Evolutionary conservation across 2,888 invertebrate genomes (phyloP).

Genomic region (Agonopterix alstromeriana): DNA sequence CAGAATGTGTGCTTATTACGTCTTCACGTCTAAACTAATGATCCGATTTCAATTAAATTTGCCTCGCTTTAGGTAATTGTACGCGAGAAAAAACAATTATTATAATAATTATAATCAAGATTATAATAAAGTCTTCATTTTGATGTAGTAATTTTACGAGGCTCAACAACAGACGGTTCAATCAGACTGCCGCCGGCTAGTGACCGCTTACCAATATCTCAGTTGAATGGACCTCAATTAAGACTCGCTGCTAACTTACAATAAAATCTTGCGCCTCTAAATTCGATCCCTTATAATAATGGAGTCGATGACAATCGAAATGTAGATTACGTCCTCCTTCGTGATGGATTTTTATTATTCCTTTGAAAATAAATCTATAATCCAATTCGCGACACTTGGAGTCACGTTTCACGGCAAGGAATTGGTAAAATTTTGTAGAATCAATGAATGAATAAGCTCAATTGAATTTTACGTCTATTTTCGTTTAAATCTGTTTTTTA

Average conservation of each 20-base stretch:
- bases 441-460: slow-evolving; percentile 7
- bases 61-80: too few species aligned
- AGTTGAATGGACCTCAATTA: slow-evolving; percentile 61
- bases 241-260: slow-evolving; percentile 39
- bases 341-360: slow-evolving; percentile 35
- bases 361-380: slow-evolving; percentile 33
- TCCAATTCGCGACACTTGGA: slow-evolving; percentile 29
- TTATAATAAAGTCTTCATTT: too few species aligned
- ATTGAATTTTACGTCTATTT: slow-evolving; percentile 5
- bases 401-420: slow-evolving; percentile 32
- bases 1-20: too few species aligned
- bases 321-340: slow-evolving; percentile 43
- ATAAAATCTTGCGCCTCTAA: slow-evolving; percentile 39
- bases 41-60: too few species aligned
- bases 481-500: neutral
- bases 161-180: slow-evolving; percentile 23
- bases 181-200: slow-evolving; percentile 32
- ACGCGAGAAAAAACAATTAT: too few species aligned
- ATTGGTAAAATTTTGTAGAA: slow-evolving; percentile 17
- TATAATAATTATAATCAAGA: too few species aligned
- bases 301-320: slow-evolving; percentile 41
- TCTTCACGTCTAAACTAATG: too few species aligned
- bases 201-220: slow-evolving; percentile 53
- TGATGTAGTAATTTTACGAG: neutral
- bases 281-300: slow-evolving; percentile 38